Conservation (phyloP, 2,113 vertebrate genomes). For the Dinomys branickii region DNA sequence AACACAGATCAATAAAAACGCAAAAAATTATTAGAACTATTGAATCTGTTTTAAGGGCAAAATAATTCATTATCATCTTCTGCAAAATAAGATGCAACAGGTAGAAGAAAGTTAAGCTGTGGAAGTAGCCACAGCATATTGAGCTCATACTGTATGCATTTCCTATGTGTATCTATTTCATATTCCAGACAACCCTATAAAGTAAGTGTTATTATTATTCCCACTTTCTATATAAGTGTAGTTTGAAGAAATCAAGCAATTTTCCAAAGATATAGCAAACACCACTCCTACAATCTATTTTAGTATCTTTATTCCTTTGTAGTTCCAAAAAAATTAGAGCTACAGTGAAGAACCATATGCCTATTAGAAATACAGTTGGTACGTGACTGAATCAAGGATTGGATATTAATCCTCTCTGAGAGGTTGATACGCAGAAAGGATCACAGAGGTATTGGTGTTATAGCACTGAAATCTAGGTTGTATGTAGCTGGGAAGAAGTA, state of each 20-base stretch:
- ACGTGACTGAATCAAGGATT: neutral
- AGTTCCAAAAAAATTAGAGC: slow-evolving; percentile 18
- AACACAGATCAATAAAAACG: slow-evolving; percentile 33
- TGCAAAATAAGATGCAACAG: slow-evolving; percentile 15
- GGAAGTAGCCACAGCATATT: neutral
- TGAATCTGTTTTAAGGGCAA: neutral
- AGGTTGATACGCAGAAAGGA: neutral
- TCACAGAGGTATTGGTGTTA: neutral
- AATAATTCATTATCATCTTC: slow-evolving; percentile 30
- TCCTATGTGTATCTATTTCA: slow-evolving; percentile 11
- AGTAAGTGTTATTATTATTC: slow-evolving; percentile 36
- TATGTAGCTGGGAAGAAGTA: neutral
- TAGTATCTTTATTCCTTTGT: slow-evolving; percentile 9
- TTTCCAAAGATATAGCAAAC: neutral
- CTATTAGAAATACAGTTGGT: neutral
- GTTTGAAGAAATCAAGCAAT: slow-evolving; percentile 34
- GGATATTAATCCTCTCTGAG: neutral
- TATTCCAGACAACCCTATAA: neutral
- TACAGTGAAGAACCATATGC: neutral
- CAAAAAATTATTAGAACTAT: neutral
- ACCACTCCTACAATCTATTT: neutral
- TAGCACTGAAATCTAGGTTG: slow-evolving; percentile 8
- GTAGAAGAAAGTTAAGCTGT: slow-evolving; percentile 38
- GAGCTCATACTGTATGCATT: neutral
- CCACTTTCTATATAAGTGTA: slow-evolving; percentile 8